A percentile compares a stretch with the other conserved stretches of the same genome.
Evolutionary conservation across 1,140 invertebrate genomes (phyloP).

Genomic region (Dendroctonus valens): DNA sequence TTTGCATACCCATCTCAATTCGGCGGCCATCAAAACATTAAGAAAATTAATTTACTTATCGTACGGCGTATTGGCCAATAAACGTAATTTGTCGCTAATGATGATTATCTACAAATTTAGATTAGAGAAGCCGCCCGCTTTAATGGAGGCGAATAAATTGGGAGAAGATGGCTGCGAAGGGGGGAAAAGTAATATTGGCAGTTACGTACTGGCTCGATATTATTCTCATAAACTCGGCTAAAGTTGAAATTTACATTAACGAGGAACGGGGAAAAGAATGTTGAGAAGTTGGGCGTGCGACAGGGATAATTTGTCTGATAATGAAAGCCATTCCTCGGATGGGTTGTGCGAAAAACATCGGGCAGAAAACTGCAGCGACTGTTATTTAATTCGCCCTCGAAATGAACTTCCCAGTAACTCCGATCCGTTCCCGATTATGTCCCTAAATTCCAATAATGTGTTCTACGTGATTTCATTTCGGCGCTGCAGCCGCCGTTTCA

Average conservation of each 20-base stretch:
- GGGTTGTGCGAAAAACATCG: background rate
- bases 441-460: constrained; percentile 22
- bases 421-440: constrained; percentile 5
- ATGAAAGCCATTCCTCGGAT: background rate
- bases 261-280: constrained; percentile 4
- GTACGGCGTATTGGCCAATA: constrained; percentile 8
- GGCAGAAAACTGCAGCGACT: background rate
- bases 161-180: constrained; percentile 9
- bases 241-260: constrained; percentile 7
- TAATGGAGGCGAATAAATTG: constrained; percentile 12
- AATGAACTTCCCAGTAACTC: constrained; percentile 14
- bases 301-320: background rate
- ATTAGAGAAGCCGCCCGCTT: constrained; percentile 1
- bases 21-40: too few relatives aligned
- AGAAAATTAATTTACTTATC: too few relatives aligned
- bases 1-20: too few relatives aligned
- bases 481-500: background rate
- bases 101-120: constrained; percentile 14
- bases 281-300: background rate
- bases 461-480: constrained; percentile 29
- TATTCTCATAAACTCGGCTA: constrained; percentile 2
- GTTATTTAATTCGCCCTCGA: background rate
- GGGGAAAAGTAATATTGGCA: constrained; percentile 12
- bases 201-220: constrained; percentile 10
- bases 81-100: constrained; percentile 15